Percentiles rank a stretch among this genome's conserved stretches.
Conservation (phyloP, 2,797 vertebrate genomes). For the Thaleichthys pacificus region DNA sequence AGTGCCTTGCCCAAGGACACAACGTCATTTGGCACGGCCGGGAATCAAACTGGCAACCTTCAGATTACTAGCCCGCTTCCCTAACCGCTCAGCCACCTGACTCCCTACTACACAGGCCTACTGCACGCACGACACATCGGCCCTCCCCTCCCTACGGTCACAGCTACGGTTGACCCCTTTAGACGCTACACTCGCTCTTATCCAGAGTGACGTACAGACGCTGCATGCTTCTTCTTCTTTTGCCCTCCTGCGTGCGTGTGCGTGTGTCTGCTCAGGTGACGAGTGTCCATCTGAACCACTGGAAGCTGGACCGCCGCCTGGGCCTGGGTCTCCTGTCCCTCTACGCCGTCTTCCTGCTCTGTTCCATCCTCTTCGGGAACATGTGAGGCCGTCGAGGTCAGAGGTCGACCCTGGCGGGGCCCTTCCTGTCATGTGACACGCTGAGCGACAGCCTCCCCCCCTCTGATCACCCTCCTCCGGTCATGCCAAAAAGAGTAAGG, state of each 20-base stretch:
- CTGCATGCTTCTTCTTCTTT: too few relatives aligned
- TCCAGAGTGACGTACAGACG: neutral
- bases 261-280: constrained; percentile 61
- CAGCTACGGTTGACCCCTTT: neutral
- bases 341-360: constrained; percentile 79
- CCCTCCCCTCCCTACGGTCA: neutral
- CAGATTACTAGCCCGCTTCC: too few relatives aligned
- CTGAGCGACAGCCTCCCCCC: too few relatives aligned
- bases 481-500: constrained; percentile 3
- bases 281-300: constrained; percentile 78
- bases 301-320: constrained; percentile 78
- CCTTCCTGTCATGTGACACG: too few relatives aligned
- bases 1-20: too few relatives aligned
- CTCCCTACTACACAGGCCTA: too few relatives aligned
- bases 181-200: too few relatives aligned
- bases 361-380: constrained; percentile 79
- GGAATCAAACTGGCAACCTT: too few relatives aligned
- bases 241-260: neutral
- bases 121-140: too few relatives aligned
- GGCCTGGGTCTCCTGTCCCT: constrained; percentile 76
- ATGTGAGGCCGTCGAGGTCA: constrained; percentile 64
- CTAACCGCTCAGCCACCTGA: too few relatives aligned
- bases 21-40: too few relatives aligned
- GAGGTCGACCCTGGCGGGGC: constrained; percentile 23
- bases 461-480: constrained; percentile 14